Evolutionary conservation across 2,888 invertebrate species (phyloP).

Genomic region (Microplitis manilae): DNA sequence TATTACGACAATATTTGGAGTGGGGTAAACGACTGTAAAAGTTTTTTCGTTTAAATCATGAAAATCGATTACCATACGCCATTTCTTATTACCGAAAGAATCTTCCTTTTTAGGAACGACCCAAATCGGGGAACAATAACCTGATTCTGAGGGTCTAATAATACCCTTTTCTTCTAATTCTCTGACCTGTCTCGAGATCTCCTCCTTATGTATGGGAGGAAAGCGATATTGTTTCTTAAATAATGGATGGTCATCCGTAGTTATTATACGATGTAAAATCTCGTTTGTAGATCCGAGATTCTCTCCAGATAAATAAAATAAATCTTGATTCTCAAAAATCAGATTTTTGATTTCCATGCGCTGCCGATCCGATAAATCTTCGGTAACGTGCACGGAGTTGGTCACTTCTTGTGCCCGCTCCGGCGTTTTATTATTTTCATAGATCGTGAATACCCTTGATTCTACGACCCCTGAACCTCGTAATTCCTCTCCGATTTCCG

Average conservation of each 20-base stretch:
- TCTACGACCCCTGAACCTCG: neutral
- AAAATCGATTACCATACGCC: neutral
- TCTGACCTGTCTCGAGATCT: neutral
- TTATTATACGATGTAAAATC: neutral
- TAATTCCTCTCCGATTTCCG: neutral
- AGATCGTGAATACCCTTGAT: neutral
- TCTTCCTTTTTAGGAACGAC: neutral
- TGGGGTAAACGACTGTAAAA: too few species aligned
- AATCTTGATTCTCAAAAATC: neutral
- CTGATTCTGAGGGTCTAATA: neutral
- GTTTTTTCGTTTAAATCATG: neutral
- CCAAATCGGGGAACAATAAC: neutral
- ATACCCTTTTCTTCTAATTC: slow-evolving; percentile 10
- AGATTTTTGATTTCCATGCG: neutral
- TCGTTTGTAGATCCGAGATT: neutral
- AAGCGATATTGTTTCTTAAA: slow-evolving; percentile 12
- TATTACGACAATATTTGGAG: neutral
- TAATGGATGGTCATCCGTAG: neutral
- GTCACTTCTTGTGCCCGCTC: neutral
- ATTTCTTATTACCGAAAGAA: neutral
- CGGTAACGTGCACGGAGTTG: neutral
- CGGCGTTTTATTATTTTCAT: neutral
- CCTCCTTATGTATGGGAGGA: neutral
- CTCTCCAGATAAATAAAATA: neutral
- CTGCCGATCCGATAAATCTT: neutral